Conservation (phyloP, 2,888 invertebrate genomes). For the Norana najaformis region DNA sequence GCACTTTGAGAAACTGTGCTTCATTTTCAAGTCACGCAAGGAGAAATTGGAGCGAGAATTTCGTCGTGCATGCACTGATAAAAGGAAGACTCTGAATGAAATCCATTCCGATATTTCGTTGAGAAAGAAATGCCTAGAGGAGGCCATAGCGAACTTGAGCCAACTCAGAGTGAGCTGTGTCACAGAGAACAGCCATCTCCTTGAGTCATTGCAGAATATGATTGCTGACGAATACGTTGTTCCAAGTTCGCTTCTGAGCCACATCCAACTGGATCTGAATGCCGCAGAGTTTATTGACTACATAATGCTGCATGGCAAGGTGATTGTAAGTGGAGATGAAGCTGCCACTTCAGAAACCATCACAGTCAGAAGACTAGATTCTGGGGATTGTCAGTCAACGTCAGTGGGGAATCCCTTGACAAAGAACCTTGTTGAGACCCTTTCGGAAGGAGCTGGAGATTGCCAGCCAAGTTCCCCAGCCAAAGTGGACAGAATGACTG, state of each 20-base stretch:
- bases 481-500: background rate
- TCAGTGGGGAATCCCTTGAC: background rate
- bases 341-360: background rate
- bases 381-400: background rate
- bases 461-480: background rate
- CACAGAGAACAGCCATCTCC: background rate
- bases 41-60: constrained; percentile 7
- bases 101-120: background rate
- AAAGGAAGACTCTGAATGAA: background rate
- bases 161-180: background rate
- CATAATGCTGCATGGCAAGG: background rate
- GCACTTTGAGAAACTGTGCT: background rate
- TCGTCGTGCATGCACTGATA: background rate
- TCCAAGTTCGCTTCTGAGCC: background rate
- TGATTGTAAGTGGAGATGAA: background rate
- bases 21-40: background rate
- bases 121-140: background rate
- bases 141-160: background rate
- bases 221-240: background rate
- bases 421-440: background rate
- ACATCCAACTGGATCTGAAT: background rate
- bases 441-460: background rate
- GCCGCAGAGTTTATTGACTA: background rate
- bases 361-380: background rate
- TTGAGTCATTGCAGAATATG: background rate